phyloP scores from a whole-genome alignment of 2,888 invertebrate species.

The Erebia aethiops region DNA sequence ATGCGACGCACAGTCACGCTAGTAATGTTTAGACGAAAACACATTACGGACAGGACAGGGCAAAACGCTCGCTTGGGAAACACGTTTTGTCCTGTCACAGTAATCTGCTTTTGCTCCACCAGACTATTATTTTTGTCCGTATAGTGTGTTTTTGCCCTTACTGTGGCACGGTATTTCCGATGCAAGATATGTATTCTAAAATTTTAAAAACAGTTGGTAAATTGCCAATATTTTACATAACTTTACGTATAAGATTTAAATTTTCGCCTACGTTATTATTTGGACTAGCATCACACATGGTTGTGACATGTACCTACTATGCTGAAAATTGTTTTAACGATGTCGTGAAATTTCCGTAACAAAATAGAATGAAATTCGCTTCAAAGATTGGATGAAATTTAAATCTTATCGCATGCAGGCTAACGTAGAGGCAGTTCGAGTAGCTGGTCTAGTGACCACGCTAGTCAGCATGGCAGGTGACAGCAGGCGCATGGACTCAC shows the following conservation, averaged over 20 bases:
- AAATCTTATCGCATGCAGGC: slow-evolving; percentile 85
- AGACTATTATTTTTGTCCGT: no score
- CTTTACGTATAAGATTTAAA: slow-evolving; percentile 78
- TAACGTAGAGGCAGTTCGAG: slow-evolving; percentile 92
- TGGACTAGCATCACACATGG: slow-evolving; percentile 32
- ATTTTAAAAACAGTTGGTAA: slow-evolving; percentile 34
- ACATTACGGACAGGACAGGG: no score
- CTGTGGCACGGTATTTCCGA: slow-evolving; percentile 18
- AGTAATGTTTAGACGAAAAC: no score
- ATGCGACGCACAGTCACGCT: slow-evolving; percentile 47
- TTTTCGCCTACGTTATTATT: slow-evolving; percentile 57
- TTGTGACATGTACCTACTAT: slow-evolving; percentile 20
- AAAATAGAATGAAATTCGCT: slow-evolving; percentile 34
- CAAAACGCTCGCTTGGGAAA: no score
- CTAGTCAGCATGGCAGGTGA: slow-evolving; percentile 91
- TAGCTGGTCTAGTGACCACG: slow-evolving; percentile 91
- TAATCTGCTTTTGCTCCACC: no score
- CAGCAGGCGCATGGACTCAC: slow-evolving; percentile 78
- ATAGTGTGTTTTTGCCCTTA: no score
- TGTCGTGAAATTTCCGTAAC: slow-evolving; percentile 46
- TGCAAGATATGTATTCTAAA: slow-evolving; percentile 25
- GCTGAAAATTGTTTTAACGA: slow-evolving; percentile 33
- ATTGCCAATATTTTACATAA: slow-evolving; percentile 63
- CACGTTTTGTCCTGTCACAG: no score
- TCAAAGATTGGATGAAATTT: slow-evolving; percentile 67